Base-by-base conservation (phyloP, 1,140 invertebrate species). In the Euura saliciscinereae region DNA sequence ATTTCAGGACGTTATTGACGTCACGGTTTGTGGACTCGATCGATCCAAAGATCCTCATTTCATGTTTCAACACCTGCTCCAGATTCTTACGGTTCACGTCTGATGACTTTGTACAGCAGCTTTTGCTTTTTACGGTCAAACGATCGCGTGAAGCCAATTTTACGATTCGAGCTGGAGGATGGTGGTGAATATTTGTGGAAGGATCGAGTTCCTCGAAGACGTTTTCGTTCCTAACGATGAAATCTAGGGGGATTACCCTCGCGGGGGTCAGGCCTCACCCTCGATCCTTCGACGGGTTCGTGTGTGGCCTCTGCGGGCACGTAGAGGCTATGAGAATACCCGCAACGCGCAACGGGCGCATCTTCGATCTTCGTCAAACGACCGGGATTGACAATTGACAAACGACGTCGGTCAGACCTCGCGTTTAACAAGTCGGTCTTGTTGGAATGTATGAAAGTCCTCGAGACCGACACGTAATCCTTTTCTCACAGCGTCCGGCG, bases 301-400 rank as follows among this genome's bases (percentile, higher is more conserved):
- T 59, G 51, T 59, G 51, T 59, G 51, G 51, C 51, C 51, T 28
- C 51, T 59, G 51, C 51, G 51, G 51, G 51, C 51, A 59, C 3
- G 51, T 11, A 8, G 51, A 59, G 51, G 28, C 28, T 28, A n/a
- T n/a, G n/a, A 28, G 28, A 28, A 28, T 28, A 28, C 28, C 28
- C 28, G 28, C 28, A 28, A n/a, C 6, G 10, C 51, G 51, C 10
- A 59, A 59, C 51, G 51, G 51, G 51, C 51, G 51, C 51, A 59
- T 59, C 51, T 59, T 59, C 51, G 51, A 59, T 59, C 51, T 59
- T 59, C 51, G 51, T 59, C 51, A 59, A 59, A n/a, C 51, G 51
- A 59, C 51, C 28, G 28, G 51, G 51, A 59, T 59, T 59, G 51
- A 59, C 51, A 59, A 59, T 59, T 59, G 51, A 59, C 51, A 59